Evolutionary conservation across 2,113 vertebrate species (phyloP).

Genomic region (Corythoichthys intestinalis): DNA sequence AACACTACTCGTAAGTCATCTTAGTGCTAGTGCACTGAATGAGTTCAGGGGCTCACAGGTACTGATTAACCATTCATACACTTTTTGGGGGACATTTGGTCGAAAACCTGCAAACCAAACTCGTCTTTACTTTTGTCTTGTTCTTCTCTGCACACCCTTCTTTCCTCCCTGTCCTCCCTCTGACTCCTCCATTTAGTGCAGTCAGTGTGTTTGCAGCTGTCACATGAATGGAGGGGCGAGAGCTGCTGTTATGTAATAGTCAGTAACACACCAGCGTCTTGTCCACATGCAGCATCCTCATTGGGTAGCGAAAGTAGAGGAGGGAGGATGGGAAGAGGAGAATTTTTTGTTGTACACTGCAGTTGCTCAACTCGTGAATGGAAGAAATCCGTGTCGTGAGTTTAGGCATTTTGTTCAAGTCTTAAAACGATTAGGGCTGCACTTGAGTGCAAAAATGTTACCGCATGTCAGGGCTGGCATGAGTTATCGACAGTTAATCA

Average conservation of each 20-base stretch:
- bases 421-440: not conserved
- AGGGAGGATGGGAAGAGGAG: constrained; percentile 10
- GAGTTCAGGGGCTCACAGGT: not conserved
- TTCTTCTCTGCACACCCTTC: constrained; percentile 1
- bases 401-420: not conserved
- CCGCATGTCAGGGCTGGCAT: no score
- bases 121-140: constrained; percentile 9
- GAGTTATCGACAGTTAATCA: no score
- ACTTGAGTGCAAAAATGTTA: not conserved
- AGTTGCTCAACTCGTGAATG: constrained; percentile 2
- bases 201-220: constrained; percentile 39
- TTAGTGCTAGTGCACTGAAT: no score
- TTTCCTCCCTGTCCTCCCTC: constrained; percentile 6
- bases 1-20: not conserved
- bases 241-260: constrained; percentile 54
- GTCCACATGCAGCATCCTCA: constrained; percentile 45
- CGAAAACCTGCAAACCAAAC: not conserved
- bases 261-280: constrained; percentile 45
- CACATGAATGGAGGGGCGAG: constrained; percentile 48
- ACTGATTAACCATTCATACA: constrained; percentile 3
- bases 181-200: constrained; percentile 26
- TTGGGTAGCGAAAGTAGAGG: not conserved
- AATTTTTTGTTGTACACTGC: constrained; percentile 21
- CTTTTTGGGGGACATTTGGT: not conserved
- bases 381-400: not conserved